phyloP scores from a whole-genome alignment of 2,113 vertebrate species.

The Erinaceus europaeus region DNA sequence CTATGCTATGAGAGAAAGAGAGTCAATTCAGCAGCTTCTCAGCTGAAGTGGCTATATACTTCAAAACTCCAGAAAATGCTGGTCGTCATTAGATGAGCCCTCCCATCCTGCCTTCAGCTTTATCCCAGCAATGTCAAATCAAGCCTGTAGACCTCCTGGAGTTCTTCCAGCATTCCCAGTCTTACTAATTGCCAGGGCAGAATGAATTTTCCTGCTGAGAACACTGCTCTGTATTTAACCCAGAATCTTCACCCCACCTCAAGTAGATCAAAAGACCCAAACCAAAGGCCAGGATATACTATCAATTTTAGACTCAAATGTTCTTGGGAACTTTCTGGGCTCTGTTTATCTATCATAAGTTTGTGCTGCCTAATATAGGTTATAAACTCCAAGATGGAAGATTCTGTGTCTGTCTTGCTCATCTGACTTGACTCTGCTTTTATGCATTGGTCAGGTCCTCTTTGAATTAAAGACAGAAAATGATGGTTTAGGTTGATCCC shows the following conservation, averaged over 20 bases:
- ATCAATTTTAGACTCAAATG: not conserved
- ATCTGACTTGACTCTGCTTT: not conserved
- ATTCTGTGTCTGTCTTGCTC: not conserved
- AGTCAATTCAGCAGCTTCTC: not conserved
- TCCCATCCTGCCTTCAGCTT: not conserved
- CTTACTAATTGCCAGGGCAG: not conserved
- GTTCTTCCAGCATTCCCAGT: not conserved
- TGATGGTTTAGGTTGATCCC: not conserved
- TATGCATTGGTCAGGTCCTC: not conserved
- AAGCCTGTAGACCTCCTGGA: not conserved
- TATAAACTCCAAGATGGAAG: not conserved
- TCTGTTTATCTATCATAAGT: not conserved
- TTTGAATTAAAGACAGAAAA: not conserved
- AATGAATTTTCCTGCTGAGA: not conserved
- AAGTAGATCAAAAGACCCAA: not conserved
- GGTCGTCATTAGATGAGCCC: accelerated
- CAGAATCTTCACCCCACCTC: not conserved
- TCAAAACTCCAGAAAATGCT: not conserved
- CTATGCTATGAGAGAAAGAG: not conserved
- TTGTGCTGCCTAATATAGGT: not conserved
- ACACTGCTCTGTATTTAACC: not conserved
- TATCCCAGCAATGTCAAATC: not conserved
- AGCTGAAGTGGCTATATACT: not conserved
- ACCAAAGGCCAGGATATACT: not conserved
- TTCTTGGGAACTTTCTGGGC: not conserved